These are phyloP conservation scores for Apeira syringaria DNA, from an alignment of 2,888 invertebrate species.

Conservation along the genomic window DNA sequence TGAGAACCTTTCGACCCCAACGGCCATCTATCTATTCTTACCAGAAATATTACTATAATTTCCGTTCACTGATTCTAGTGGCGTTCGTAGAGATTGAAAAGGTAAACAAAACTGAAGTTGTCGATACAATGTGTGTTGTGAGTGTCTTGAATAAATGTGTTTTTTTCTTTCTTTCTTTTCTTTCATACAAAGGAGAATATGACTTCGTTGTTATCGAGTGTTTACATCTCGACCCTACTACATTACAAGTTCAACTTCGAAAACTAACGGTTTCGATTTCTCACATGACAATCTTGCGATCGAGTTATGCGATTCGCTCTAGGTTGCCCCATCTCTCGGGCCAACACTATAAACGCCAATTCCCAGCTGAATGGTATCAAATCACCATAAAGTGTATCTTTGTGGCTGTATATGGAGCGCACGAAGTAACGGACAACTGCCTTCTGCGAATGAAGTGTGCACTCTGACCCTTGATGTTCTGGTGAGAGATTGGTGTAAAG, in stretches of 20 bases:
- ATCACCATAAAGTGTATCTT: conserved; percentile 80
- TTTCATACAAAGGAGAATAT: too few relatives aligned
- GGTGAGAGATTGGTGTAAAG: conserved; percentile 50
- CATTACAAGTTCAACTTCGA: neutral
- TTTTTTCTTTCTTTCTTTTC: too few relatives aligned
- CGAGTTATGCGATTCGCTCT: conserved; percentile 27
- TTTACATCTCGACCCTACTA: neutral
- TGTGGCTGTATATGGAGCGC: conserved; percentile 67
- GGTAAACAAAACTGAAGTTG: too few relatives aligned
- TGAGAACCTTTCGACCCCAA: too few relatives aligned
- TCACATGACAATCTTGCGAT: conserved; percentile 29
- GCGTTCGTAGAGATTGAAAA: too few relatives aligned
- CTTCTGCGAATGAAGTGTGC: conserved; percentile 55
- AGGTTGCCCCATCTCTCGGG: conserved; percentile 15
- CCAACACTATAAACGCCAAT: conserved; percentile 66
- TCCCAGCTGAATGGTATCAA: conserved; percentile 76
- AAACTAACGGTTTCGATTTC: conserved; percentile 23
- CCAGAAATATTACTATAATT: too few relatives aligned
- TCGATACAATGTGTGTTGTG: too few relatives aligned
- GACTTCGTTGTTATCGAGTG: neutral
- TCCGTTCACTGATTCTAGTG: too few relatives aligned
- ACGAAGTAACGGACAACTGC: conserved; percentile 58
- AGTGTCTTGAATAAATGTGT: too few relatives aligned
- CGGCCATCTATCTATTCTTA: too few relatives aligned
- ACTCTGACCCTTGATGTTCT: conserved; percentile 54